phyloP scores from a whole-genome alignment of 2,797 vertebrate species.

The Siniperca scherzeri region DNA sequence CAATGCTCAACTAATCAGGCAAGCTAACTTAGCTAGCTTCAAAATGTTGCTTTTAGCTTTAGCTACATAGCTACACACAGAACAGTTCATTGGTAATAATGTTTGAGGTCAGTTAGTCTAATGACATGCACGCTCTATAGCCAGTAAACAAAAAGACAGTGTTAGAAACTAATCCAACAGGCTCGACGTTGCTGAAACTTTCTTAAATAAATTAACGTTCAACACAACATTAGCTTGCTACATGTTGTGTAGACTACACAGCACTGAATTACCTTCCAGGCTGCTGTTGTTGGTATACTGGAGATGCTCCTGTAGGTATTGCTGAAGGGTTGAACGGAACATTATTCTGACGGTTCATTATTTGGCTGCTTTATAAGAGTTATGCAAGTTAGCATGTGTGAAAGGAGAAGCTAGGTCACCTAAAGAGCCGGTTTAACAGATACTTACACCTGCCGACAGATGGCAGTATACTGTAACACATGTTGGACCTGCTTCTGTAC shows the following conservation, averaged over 20 bases:
- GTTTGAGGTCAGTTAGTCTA: background rate
- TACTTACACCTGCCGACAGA: conserved; percentile 29
- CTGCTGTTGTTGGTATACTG: background rate
- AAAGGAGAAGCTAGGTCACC: background rate
- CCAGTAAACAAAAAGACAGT: background rate
- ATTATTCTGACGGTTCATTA: conserved; percentile 49
- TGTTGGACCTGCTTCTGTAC: background rate
- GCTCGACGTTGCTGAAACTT: background rate
- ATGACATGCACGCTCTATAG: background rate
- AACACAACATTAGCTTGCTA: background rate
- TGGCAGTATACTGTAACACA: conserved; percentile 54
- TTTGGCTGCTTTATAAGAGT: background rate
- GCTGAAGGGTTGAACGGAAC: background rate
- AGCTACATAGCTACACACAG: background rate
- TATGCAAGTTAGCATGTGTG: background rate
- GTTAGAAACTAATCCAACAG: background rate
- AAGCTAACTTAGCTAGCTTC: background rate
- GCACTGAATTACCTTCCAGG: conserved; percentile 43
- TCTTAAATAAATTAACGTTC: background rate
- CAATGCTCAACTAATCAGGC: background rate
- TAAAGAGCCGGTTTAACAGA: background rate
- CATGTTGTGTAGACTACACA: background rate
- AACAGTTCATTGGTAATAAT: background rate
- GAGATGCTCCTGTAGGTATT: background rate
- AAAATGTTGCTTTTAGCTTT: conserved; percentile 30